Base-by-base conservation (phyloP, 1,140 invertebrate species). In the Papilio dardanus region DNA sequence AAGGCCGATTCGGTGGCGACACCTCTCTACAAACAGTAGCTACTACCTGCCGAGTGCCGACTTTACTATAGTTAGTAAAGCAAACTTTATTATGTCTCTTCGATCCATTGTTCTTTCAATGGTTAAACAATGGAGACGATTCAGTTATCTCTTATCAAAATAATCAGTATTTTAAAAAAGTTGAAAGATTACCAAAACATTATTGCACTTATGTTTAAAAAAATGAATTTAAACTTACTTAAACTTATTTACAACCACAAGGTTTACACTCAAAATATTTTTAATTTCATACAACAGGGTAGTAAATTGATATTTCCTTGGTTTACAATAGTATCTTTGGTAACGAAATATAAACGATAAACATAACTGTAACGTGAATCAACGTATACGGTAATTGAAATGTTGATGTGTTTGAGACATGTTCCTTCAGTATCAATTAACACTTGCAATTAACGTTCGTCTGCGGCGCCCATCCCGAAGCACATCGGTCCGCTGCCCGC, bases 1-100 rank as follows among this genome's bases (percentile, higher is more conserved):
- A 78, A 78, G 76, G 79, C 75, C 77, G 76, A 79, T 81, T 81
- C 79, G 58, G 78, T 77, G 30, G 14, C 62, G 31, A 66, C 62
- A 33, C 28, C 16, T 33, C 46, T 50, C 19, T 24, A 24, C 54
- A 14, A 10, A 37, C 35, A 1, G 35, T 33, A n/a, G n/a, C n/a
- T n/a, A 33, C 7, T 33, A 46, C 42, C 42, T 46, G 42, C 42
- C 8, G 24, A 54, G 14, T 46, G 42, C 42, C 8, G 24, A 54
- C 21, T 24, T 54, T 54, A 1, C 50, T 54, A 7, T 54, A 54
- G 19, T 54, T 54, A 24, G 50, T 54, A 54, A 54, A 54, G 21
- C 19, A 54, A 54, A 62, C 3, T 62, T 28, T 62, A 28, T 62
- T 62, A 30, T 62, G 24, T 12, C 24, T 28, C 21, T 62, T 62